Evolutionary conservation across 2,113 vertebrate species (phyloP).

Genomic region (Anolis sagrei): DNA sequence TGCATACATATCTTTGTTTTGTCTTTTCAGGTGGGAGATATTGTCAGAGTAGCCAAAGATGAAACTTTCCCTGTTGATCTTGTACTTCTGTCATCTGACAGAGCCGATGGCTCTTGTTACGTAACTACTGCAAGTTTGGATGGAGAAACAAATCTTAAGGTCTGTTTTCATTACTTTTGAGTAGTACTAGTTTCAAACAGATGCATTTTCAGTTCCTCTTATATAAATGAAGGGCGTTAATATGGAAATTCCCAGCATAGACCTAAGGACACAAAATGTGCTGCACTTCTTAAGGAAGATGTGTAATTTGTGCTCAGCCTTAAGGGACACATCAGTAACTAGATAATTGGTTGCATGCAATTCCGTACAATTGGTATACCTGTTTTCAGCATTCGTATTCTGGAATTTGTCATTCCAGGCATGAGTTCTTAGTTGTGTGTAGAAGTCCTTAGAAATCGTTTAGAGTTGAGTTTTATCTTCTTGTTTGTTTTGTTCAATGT

Average conservation of each 20-base stretch:
- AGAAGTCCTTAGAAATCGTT: neutral
- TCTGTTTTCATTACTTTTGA: constrained; percentile 54
- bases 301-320: neutral
- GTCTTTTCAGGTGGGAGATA: constrained; percentile 89
- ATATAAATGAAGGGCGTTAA: neutral
- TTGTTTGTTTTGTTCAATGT: neutral
- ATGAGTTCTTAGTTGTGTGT: neutral
- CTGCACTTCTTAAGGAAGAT: neutral
- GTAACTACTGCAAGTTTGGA: constrained; percentile 96
- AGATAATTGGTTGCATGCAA: neutral
- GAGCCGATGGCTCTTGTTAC: constrained; percentile 91
- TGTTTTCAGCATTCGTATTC: neutral
- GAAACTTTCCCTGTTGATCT: constrained; percentile 96
- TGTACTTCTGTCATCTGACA: constrained; percentile 93
- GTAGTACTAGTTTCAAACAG: neutral
- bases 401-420: neutral
- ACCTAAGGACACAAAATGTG: neutral
- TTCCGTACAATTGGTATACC: neutral
- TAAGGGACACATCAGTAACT: neutral
- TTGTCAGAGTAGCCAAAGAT: constrained; percentile 98
- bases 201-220: neutral
- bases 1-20: neutral
- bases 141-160: constrained; percentile 98
- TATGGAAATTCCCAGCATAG: neutral
- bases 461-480: neutral